These are phyloP conservation scores for Elmis aenea DNA, from an alignment of 2,888 invertebrate genomes.

Conservation along the genomic window DNA sequence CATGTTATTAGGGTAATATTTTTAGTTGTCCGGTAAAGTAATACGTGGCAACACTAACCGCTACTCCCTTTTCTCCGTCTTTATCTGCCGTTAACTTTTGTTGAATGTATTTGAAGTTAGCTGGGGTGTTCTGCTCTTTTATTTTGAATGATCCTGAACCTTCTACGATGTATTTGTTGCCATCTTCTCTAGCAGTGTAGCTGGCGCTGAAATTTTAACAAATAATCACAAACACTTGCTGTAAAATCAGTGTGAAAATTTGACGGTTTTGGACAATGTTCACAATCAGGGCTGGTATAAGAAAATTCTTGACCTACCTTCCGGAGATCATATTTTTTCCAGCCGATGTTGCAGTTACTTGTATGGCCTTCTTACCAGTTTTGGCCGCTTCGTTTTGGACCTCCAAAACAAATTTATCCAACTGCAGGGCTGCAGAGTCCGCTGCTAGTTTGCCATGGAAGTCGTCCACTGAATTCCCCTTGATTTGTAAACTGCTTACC, in stretches of 20 bases:
- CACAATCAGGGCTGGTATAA: not conserved
- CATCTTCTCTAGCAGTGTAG: slow-evolving; percentile 66
- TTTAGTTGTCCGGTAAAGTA: no score
- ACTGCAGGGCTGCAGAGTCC: slow-evolving; percentile 59
- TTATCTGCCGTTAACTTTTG: slow-evolving; percentile 54
- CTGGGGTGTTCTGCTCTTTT: slow-evolving; percentile 62
- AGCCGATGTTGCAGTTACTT: slow-evolving; percentile 59
- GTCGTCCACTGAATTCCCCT: slow-evolving; percentile 58
- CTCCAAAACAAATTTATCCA: slow-evolving; percentile 61
- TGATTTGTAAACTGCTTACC: slow-evolving; percentile 52
- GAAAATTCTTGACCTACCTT: slow-evolving; percentile 41
- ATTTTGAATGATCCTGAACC: slow-evolving; percentile 69
- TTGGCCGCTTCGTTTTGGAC: slow-evolving; percentile 59
- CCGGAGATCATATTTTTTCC: slow-evolving; percentile 66
- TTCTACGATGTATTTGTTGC: slow-evolving; percentile 66
- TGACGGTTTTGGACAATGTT: not conserved
- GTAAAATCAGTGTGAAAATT: not conserved
- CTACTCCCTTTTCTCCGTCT: slow-evolving; percentile 64
- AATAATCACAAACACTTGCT: no score
- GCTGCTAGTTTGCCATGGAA: slow-evolving; percentile 57
- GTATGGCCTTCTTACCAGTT: slow-evolving; percentile 58
- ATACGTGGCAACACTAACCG: slow-evolving; percentile 48
- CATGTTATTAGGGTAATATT: no score
- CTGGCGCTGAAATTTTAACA: slow-evolving; percentile 51
- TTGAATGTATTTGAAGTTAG: slow-evolving; percentile 69